Base-by-base conservation (phyloP, 2,888 invertebrate genomes). In the Melolontha melolontha region DNA sequence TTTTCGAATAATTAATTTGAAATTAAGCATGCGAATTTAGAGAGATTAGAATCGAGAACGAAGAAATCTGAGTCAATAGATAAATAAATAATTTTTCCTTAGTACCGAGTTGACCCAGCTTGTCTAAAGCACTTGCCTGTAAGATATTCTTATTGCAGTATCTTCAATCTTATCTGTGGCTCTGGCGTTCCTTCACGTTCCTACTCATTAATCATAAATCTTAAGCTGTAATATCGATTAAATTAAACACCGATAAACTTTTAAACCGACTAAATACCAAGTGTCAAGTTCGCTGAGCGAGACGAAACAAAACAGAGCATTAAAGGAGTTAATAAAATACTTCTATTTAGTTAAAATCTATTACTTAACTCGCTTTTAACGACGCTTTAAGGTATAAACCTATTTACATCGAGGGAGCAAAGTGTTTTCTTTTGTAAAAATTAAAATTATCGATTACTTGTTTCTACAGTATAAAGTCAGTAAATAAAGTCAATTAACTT, bases 251-350 rank as follows among this genome's bases (percentile, higher is more conserved):
- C 42, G 16, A 55, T 55, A 55, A 55, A 22, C 41, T 55, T 55
- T 55, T 17, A 41, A 55, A 41, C 55, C 7, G 17, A n/a, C 22
- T 55, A 55, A 55, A 40, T 55, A 41, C 55, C 12, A 55, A 55
- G 41, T 41, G 55, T 55, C 41, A 41, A 16, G 41, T 42, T 57
- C 34, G 8, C 7, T 41, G 27, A 17, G 22, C 29, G 57, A 5
- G 12, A 2, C 1, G 11, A 51, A 50, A 22, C 22, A 50, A 22
- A 22, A 27, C 27, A 1, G 34, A 34, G 34, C 34, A 34, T 14
- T 14, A 29, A n/a, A 34, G 34, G 51, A 12, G 34, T 52, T 22
- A 52, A 52, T 52, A 52, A 52, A 52, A 52, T 52, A 52, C 29
- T 52, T 29, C 51, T 6, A 52, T 52, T 29, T 5, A n/a, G 51